Evolutionary conservation across 1,140 invertebrate genomes (phyloP), one percentile per base, ranked within the genome.

Genomic region (Choristoneura fumiferana): DNA sequence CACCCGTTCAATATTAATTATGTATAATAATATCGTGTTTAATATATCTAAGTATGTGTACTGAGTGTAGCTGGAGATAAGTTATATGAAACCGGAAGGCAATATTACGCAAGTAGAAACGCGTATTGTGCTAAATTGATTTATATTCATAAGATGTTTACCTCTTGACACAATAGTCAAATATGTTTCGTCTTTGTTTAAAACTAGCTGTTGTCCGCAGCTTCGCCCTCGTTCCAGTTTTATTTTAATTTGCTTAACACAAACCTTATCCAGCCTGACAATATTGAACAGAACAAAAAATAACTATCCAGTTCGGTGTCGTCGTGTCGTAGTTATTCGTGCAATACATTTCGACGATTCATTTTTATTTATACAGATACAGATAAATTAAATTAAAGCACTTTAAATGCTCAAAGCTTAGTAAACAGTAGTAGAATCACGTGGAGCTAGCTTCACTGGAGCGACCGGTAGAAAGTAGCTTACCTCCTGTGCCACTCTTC

Each of bases 401-500:
- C 18, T 57, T n/a, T n/a, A n/a, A n/a, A n/a, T n/a, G 58, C 39
- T 35, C 34, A 29, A 17, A 29, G 45, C 66, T 63, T 49, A 53
- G 56, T 73, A 68, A 72, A 76, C 58, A 57, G 66, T 59, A 57
- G 66, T 59, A 61, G 61, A 59, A 65, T 67, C 65, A 69, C 66
- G 71, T 75, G 67, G 54, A 55, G 18, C 52, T 33, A 60, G 54
- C 63, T 60, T n/a, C n/a, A 56, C 65, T 60, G 64, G 62, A 69
- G 34, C 60, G 68, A 69, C 68, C 58, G 68, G 73, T 87, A 87
- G 84, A 87, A 87, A 87, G 84, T 84, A 83, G 81, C 77, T 80
- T 78, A 74, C 79, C 76, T 86, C 78, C 75, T 79, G 76, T 71
- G 72, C 81, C 75, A 79, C 76, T 81, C 78, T 85, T 83, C 78